Evolutionary conservation across 2,888 invertebrate genomes (phyloP).

Genomic region (Drosophila meridiana): DNA sequence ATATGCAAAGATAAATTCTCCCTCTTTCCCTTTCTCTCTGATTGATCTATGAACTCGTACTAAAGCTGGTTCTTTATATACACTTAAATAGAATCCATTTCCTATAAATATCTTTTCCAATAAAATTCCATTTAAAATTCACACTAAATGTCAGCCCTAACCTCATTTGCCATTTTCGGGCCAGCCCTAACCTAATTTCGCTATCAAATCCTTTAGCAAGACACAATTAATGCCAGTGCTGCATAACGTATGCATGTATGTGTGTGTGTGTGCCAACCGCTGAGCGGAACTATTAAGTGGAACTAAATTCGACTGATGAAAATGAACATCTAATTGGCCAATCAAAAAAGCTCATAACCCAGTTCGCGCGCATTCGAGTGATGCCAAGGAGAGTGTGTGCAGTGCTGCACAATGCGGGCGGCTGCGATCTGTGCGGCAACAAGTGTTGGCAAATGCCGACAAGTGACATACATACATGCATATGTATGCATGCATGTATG

Average conservation of each 20-base stretch:
- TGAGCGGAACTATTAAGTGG: constrained; percentile 11
- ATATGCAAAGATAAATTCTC: too few species aligned
- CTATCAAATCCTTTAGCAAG: not conserved
- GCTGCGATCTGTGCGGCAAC: constrained; percentile 20
- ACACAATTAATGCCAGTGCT: not conserved
- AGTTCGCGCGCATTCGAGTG: not conserved
- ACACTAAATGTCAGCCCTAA: not conserved
- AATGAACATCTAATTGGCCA: constrained; percentile 12
- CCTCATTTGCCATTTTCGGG: not conserved
- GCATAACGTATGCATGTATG: not conserved
- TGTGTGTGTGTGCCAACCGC: not conserved
- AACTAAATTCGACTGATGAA: constrained; percentile 5
- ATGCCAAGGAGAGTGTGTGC: not conserved
- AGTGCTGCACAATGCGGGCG: constrained; percentile 35
- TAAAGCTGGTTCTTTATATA: not conserved
- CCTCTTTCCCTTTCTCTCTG: not conserved
- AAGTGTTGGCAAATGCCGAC: constrained; percentile 34
- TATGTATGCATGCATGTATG: not conserved
- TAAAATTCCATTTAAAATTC: not conserved
- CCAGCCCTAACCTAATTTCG: constrained; percentile 2
- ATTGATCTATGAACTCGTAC: too few species aligned
- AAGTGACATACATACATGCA: not conserved
- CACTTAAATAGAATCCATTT: not conserved
- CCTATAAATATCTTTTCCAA: not conserved
- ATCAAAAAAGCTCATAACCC: constrained; percentile 9